A percentile compares a stretch with the other conserved stretches of the same genome.
phyloP scores from a whole-genome alignment of 1,140 invertebrate genomes.

The Chironomus striatipennis region DNA sequence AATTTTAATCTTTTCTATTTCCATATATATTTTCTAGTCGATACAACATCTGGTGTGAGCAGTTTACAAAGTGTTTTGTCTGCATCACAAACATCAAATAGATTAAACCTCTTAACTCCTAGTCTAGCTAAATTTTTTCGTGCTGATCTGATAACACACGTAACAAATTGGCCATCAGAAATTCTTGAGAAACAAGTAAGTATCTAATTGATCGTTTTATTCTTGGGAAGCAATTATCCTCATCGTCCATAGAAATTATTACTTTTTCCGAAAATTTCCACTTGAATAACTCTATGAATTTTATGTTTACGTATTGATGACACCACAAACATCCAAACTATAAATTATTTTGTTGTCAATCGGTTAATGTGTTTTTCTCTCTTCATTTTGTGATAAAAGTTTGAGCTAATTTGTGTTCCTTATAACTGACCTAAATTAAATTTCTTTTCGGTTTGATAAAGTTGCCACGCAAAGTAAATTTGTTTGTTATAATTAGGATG shows the following conservation, averaged over 20 bases:
- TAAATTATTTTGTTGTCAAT: conserved; percentile 1
- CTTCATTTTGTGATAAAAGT: conserved; percentile 22
- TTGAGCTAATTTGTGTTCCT: not conserved
- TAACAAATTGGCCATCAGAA: conserved; percentile 86
- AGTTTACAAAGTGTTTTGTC: conserved; percentile 38
- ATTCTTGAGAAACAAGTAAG: conserved; percentile 85
- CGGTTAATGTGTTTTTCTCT: conserved; percentile 17
- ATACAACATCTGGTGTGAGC: conserved; percentile 35
- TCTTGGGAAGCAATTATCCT: too few species aligned
- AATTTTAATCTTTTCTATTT: too few species aligned
- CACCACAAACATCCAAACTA: too few species aligned
- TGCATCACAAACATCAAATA: conserved; percentile 34
- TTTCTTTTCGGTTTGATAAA: too few species aligned
- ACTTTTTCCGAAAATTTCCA: too few species aligned
- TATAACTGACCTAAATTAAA: too few species aligned
- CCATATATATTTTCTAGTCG: conserved; percentile 30
- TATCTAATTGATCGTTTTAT: not conserved
- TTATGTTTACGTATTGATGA: too few species aligned
- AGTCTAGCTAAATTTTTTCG: conserved; percentile 86
- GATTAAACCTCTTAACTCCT: conserved; percentile 61
- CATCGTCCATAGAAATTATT: too few species aligned
- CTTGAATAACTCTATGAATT: too few species aligned
- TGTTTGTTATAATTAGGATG: too few species aligned
- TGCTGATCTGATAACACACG: conserved; percentile 82
- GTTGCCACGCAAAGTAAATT: too few species aligned